Percentiles rank a stretch among this genome's conserved stretches.
Evolutionary conservation across 2,113 vertebrate species (phyloP).

Genomic region (Mungos mungo): DNA sequence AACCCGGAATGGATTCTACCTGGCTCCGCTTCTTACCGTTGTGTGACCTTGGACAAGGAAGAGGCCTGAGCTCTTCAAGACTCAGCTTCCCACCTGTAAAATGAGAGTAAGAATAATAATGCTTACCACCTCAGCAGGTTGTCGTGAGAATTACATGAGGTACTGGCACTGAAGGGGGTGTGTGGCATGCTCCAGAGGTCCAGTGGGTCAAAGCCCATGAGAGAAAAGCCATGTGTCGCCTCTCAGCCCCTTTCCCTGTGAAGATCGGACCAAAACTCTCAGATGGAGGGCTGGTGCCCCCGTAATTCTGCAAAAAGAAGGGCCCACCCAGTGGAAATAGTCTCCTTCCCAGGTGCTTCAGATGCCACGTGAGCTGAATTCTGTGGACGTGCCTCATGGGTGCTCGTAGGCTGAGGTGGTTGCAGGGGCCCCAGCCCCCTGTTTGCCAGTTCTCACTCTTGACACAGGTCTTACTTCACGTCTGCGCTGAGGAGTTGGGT

Average conservation of each 20-base stretch:
- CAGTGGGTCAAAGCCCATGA: neutral
- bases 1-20: neutral
- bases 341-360: neutral
- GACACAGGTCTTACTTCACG: neutral
- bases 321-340: neutral
- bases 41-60: neutral
- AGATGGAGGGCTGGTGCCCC: neutral
- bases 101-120: neutral
- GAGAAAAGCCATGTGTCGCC: neutral
- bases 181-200: no score
- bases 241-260: neutral
- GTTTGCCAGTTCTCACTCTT: neutral
- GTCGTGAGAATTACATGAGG: neutral
- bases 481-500: neutral
- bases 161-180: accelerated
- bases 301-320: neutral
- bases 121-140: neutral
- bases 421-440: accelerated
- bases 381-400: no score
- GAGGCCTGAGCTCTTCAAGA: neutral
- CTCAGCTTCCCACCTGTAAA: constrained; percentile 7
- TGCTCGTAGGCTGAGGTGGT: neutral
- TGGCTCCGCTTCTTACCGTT: neutral
- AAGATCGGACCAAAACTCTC: neutral
- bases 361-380: no score